Percentiles rank a stretch among this genome's conserved stretches.
These are phyloP conservation scores for Globodera rostochiensis DNA, from an alignment of 1,140 invertebrate genomes.

Conservation along the genomic window DNA sequence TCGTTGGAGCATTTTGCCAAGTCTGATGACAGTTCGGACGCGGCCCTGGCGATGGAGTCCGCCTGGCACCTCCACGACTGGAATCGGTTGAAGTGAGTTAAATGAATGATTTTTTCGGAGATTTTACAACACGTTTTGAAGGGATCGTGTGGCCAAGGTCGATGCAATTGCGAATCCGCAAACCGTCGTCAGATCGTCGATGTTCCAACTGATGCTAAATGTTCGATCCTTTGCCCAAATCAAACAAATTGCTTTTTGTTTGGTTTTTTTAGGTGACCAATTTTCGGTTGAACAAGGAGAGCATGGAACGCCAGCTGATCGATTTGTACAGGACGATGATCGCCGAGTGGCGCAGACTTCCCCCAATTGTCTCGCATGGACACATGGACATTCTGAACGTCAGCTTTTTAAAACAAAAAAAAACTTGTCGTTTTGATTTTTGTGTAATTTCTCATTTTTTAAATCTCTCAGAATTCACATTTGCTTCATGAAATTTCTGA, in stretches of 20 bases:
- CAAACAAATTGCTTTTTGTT: background rate
- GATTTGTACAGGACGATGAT: slow-evolving; percentile 43
- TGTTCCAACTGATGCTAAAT: slow-evolving; percentile 38
- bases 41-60: slow-evolving; percentile 35
- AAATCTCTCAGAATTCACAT: slow-evolving; percentile 32
- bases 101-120: no score
- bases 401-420: background rate
- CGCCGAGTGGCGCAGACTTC: slow-evolving; percentile 42
- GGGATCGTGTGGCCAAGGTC: slow-evolving; percentile 35
- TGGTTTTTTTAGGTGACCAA: background rate
- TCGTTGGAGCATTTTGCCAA: slow-evolving; percentile 40
- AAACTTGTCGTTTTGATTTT: slow-evolving; percentile 24
- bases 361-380: slow-evolving; percentile 38
- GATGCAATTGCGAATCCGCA: slow-evolving; percentile 34
- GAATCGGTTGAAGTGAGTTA: slow-evolving; percentile 22
- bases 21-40: slow-evolving; percentile 38
- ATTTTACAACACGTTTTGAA: background rate
- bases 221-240: slow-evolving; percentile 15
- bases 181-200: slow-evolving; percentile 30
- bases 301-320: slow-evolving; percentile 28
- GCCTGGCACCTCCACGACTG: slow-evolving; percentile 48
- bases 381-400: slow-evolving; percentile 39
- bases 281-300: slow-evolving; percentile 31
- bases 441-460: background rate
- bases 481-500: slow-evolving; percentile 46